Conservation (phyloP, 2,888 invertebrate species). For the Drosophila fungiperda region DNA sequence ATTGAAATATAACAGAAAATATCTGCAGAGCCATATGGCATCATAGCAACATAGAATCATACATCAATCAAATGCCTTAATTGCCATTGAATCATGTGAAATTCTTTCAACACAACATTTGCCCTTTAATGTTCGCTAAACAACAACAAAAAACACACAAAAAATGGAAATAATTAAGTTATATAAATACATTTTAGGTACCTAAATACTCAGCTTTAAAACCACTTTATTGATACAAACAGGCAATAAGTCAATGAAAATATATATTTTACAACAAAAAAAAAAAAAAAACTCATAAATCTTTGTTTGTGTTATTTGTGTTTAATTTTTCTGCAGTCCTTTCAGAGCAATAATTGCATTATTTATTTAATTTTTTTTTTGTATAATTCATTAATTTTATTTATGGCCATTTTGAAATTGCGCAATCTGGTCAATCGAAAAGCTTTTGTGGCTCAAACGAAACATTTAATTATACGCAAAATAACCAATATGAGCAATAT, state of each 20-base stretch:
- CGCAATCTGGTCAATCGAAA: constrained; percentile 36
- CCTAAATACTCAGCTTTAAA: too few relatives aligned
- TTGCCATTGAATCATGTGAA: constrained; percentile 34
- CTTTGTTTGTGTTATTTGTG: neutral
- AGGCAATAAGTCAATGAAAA: constrained; percentile 6
- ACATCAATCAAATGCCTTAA: constrained; percentile 53
- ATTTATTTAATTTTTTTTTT: neutral
- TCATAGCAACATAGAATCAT: constrained; percentile 34
- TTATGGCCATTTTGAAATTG: constrained; percentile 30
- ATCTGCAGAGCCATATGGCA: constrained; percentile 7
- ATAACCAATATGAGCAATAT: constrained; percentile 12
- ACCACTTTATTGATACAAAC: neutral
- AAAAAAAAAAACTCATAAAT: neutral
- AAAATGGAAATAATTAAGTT: neutral
- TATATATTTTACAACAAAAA: neutral
- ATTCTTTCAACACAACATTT: constrained; percentile 9
- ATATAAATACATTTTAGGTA: neutral
- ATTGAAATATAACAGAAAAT: neutral
- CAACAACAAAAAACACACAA: constrained; percentile 1
- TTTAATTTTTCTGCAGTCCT: constrained; percentile 8
- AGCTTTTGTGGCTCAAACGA: constrained; percentile 45
- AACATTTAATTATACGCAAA: constrained; percentile 37
- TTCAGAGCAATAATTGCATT: constrained; percentile 24
- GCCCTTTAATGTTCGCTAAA: constrained; percentile 37
- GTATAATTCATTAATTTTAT: constrained; percentile 15